phyloP scores from a whole-genome alignment of 1,140 invertebrate species.

The Sarcophaga peregrina region DNA sequence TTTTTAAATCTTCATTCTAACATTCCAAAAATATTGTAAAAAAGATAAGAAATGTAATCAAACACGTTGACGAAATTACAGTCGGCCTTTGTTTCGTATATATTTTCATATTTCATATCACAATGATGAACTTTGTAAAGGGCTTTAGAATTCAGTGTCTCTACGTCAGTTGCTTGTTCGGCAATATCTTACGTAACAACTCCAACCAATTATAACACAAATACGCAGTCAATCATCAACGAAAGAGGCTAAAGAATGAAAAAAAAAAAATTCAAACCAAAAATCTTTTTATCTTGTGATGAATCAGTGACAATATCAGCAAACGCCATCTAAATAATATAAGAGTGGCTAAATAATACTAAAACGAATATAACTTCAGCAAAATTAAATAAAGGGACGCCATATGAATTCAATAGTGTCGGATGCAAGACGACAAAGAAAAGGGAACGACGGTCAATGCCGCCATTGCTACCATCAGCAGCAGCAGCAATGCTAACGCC shows the following conservation, averaged over 20 bases:
- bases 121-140: too few relatives aligned
- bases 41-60: too few relatives aligned
- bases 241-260: not conserved
- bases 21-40: too few relatives aligned
- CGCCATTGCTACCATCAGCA: not conserved
- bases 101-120: too few relatives aligned
- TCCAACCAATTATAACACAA: not conserved
- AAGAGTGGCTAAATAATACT: slow-evolving; percentile 19
- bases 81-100: too few relatives aligned
- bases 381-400: slow-evolving; percentile 1
- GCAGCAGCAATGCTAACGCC: not conserved
- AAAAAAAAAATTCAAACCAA: not conserved
- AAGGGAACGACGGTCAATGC: not conserved
- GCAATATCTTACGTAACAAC: not conserved
- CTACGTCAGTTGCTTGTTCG: too few relatives aligned
- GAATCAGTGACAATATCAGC: slow-evolving; percentile 20
- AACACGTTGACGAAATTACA: too few relatives aligned
- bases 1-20: too few relatives aligned
- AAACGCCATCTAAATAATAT: slow-evolving; percentile 22
- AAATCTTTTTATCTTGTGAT: not conserved
- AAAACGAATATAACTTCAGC: not conserved
- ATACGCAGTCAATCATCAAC: not conserved
- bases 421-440: too few relatives aligned
- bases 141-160: too few relatives aligned
- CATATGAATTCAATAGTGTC: not conserved